These are phyloP conservation scores for Invenusta paracnida DNA, from an alignment of 2,888 invertebrate species.

Conservation along the genomic window DNA sequence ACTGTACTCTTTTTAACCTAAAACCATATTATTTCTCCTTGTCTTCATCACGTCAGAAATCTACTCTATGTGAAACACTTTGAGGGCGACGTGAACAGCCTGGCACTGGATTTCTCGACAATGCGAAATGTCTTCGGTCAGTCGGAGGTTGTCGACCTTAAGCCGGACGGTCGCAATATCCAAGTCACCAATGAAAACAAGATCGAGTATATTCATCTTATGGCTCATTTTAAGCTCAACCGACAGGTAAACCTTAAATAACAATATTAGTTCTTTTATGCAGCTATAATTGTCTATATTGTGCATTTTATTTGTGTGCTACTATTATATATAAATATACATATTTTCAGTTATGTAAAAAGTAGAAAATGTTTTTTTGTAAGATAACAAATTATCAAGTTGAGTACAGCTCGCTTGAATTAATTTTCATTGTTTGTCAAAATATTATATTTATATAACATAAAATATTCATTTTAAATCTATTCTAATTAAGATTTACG, in stretches of 20 bases:
- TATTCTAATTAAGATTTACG: too few relatives aligned
- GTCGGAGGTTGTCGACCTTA: slow-evolving; percentile 75
- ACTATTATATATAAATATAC: too few relatives aligned
- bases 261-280: too few relatives aligned
- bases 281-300: too few relatives aligned
- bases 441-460: too few relatives aligned
- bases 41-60: slow-evolving; percentile 66
- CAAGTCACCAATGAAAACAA: slow-evolving; percentile 84
- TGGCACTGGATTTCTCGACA: slow-evolving; percentile 82
- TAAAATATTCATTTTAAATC: too few relatives aligned
- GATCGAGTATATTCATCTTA: slow-evolving; percentile 89
- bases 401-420: too few relatives aligned
- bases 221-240: slow-evolving; percentile 91
- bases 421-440: too few relatives aligned
- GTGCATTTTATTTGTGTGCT: too few relatives aligned
- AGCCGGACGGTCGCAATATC: slow-evolving; percentile 81
- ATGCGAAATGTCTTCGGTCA: slow-evolving; percentile 59
- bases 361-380: too few relatives aligned
- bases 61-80: slow-evolving; percentile 80
- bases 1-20: slow-evolving; percentile 10
- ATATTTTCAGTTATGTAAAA: too few relatives aligned
- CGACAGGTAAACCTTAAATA: slow-evolving; percentile 69
- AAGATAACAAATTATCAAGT: too few relatives aligned
- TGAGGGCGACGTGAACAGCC: slow-evolving; percentile 76
- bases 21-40: slow-evolving; percentile 42